Conservation (phyloP, 1,140 invertebrate genomes). For the Drosophila nigromelanica region DNA sequence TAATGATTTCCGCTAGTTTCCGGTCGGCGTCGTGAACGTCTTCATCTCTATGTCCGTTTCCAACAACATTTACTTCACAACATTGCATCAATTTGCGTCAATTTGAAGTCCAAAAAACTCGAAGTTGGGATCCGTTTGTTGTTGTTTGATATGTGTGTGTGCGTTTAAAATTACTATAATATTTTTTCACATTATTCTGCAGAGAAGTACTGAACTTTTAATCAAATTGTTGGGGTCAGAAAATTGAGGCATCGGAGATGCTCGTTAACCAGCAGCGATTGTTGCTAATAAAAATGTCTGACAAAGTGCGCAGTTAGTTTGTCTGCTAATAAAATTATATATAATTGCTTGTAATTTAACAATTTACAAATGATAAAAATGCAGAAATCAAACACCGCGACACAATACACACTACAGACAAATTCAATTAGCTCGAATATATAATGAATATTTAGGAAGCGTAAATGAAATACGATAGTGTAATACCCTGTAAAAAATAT, state of each 20-base stretch:
- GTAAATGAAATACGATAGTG: not conserved
- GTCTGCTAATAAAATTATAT: slow-evolving; percentile 67
- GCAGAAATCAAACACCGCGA: slow-evolving; percentile 36
- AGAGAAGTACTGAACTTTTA: slow-evolving; percentile 25
- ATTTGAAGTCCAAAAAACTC: slow-evolving; percentile 36
- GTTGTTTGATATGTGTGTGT: slow-evolving; percentile 38
- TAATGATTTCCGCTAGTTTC: slow-evolving; percentile 82
- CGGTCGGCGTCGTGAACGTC: slow-evolving; percentile 61
- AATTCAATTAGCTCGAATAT: slow-evolving; percentile 53
- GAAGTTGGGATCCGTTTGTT: slow-evolving; percentile 41
- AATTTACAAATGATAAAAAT: slow-evolving; percentile 66
- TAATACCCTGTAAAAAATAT: slow-evolving; percentile 4
- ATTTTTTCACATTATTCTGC: slow-evolving; percentile 11
- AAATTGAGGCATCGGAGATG: slow-evolving; percentile 32
- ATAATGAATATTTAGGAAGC: not conserved
- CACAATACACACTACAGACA: slow-evolving; percentile 40
- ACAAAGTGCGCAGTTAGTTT: slow-evolving; percentile 59
- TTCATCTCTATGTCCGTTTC: slow-evolving; percentile 28
- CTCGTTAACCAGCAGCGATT: slow-evolving; percentile 51
- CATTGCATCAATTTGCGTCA: slow-evolving; percentile 41
- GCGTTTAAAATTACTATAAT: slow-evolving; percentile 57
- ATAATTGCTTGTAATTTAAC: slow-evolving; percentile 73
- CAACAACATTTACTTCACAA: slow-evolving; percentile 10
- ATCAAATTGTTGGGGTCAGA: slow-evolving; percentile 67
- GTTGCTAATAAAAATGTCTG: slow-evolving; percentile 72